Base-by-base conservation (phyloP, 2,888 invertebrate species). In the Plagiodera versicolora region DNA sequence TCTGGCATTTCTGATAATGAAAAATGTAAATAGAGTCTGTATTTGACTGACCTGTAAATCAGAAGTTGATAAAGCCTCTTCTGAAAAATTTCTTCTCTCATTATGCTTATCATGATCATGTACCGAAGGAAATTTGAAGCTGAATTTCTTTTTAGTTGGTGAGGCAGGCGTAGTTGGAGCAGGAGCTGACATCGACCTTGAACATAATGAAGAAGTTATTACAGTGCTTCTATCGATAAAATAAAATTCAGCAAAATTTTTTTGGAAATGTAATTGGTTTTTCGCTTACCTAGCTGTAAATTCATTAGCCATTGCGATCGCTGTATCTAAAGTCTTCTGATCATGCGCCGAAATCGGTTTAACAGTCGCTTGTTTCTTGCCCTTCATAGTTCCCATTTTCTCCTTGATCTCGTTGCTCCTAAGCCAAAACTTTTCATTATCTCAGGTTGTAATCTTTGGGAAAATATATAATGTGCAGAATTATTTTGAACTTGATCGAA, bases 271-370 rank as follows among this genome's bases (percentile, higher is more conserved):
- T 76, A 74, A 79, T 74, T 16, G 77, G 77, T 49, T 70, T 72
- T 32, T 56, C 28, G 17, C 44, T 30, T 61, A 72, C 69, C 77
- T 74, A 19, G 77, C 75, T 20, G 94, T 94, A 62, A 96, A 86
- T 81, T 96, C 95, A 79, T 94, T 94, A 17, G 95, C 96, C 81
- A 96, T 86, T 55, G 94, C 94, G 64, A 96, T 95, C 0, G 96
- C 97, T 17, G 92, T 92, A 72, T 97, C 94, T 62, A 98, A 83
- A 8, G 94, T 93, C 79, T 89, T 92, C 78, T 94, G 90, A 75
- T 97, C 97, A 63, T 95, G 90, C 0, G 95, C 92, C 10, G 96
- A 96, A 81, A 98, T 95, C 2, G 91, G 94, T 79, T 96, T 97
- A 75, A 96, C 91, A 0, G 87, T 83, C 19, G 83, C 82, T 58